Evolutionary conservation across 2,797 vertebrate genomes (phyloP).

Genomic region (Arctocebus calabarensis): DNA sequence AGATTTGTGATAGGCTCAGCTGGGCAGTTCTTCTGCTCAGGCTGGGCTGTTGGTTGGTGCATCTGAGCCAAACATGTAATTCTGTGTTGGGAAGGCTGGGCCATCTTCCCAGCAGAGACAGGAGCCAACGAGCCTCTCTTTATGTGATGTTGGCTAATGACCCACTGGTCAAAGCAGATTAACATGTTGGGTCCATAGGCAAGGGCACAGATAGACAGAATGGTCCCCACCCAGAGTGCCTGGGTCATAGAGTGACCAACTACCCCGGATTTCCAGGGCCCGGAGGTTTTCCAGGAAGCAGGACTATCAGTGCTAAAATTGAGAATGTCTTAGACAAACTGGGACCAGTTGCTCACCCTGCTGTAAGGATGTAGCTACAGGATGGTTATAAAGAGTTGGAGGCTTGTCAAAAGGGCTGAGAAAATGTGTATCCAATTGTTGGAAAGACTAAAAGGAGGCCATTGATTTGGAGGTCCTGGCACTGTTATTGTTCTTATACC

Average conservation of each 20-base stretch:
- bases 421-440: accelerated
- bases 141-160: not conserved
- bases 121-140: not conserved
- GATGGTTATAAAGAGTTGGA: not conserved
- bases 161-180: not conserved
- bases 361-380: not conserved
- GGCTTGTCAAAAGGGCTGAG: not conserved
- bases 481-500: accelerated
- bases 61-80: not conserved
- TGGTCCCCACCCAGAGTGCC: accelerated
- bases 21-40: not conserved
- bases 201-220: accelerated
- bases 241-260: not conserved
- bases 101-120: not conserved
- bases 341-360: not conserved
- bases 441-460: not conserved
- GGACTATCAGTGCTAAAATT: not conserved
- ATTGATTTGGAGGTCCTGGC: not conserved
- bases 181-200: not conserved
- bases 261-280: not conserved
- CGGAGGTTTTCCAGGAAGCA: not conserved
- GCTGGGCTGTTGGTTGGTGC: not conserved
- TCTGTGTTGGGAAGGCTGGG: not conserved
- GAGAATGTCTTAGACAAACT: not conserved
- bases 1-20: not conserved